Evolutionary conservation across 2,113 vertebrate species (phyloP).

Genomic region (Astur gentilis): DNA sequence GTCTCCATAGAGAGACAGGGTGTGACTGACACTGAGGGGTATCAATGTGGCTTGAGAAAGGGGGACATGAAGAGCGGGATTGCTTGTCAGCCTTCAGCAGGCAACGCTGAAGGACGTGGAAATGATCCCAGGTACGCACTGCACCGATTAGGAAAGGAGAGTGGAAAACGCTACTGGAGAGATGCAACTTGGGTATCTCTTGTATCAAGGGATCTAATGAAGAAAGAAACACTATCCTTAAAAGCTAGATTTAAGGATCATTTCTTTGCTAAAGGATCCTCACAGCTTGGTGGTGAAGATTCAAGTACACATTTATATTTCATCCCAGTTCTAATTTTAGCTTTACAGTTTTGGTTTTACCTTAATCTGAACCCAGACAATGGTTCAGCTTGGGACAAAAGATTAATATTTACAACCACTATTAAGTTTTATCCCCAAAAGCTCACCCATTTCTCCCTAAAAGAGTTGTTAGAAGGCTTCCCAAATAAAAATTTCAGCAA

Average conservation of each 20-base stretch:
- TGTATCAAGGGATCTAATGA: not conserved
- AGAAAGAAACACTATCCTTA: not conserved
- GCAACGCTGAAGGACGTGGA: rapidly evolving
- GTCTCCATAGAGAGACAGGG: not conserved
- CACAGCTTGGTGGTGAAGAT: not conserved
- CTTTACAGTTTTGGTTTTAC: not conserved
- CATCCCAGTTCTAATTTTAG: not conserved
- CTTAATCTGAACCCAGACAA: not conserved
- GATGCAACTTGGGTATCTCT: not conserved
- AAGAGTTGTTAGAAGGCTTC: not conserved
- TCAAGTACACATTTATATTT: not conserved
- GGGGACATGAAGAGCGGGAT: not conserved
- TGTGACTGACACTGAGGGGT: not conserved
- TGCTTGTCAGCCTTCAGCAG: not conserved
- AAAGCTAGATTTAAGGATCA: not conserved
- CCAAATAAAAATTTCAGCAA: not conserved
- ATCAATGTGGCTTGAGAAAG: not conserved
- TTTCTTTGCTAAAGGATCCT: not conserved
- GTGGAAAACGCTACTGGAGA: not conserved
- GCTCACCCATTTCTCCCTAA: not conserved
- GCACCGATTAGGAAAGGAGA: not conserved
- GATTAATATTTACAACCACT: not conserved
- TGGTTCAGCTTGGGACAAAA: not conserved
- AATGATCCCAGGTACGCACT: not conserved
- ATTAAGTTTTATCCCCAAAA: not conserved